Conservation (phyloP, 2,888 invertebrate species). For the Octonoba sinensis region DNA sequence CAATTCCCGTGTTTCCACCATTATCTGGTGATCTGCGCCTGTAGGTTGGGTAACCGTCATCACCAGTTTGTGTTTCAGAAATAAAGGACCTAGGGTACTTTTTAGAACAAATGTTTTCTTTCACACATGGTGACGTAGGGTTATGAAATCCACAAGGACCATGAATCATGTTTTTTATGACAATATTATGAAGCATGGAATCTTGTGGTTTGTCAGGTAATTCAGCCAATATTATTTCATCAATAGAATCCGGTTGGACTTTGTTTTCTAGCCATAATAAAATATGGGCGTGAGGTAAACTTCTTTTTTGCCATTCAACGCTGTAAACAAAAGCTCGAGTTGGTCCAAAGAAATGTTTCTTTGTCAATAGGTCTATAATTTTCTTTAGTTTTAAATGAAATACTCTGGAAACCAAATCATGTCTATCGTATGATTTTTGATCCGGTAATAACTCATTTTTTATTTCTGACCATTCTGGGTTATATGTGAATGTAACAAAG, state of each 20-base stretch:
- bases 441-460: neutral
- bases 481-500: conserved; percentile 2
- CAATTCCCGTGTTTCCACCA: neutral
- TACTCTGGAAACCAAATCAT: neutral
- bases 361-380: neutral
- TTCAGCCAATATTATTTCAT: neutral
- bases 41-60: conserved; percentile 26
- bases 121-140: neutral
- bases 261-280: neutral
- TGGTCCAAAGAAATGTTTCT: neutral
- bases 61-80: conserved; percentile 4
- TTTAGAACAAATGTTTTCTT: conserved; percentile 4
- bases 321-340: neutral
- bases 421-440: neutral
- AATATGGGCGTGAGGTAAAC: neutral
- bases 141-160: neutral
- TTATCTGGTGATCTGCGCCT: neutral
- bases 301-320: neutral
- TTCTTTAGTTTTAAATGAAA: neutral
- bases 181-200: neutral
- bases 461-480: neutral
- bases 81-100: neutral
- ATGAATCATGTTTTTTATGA: neutral
- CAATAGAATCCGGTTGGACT: neutral
- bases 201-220: neutral